Evolutionary conservation across 2,888 invertebrate genomes (phyloP), one percentile per base, ranked within the genome.

Genomic region (Tortrix viridana): DNA sequence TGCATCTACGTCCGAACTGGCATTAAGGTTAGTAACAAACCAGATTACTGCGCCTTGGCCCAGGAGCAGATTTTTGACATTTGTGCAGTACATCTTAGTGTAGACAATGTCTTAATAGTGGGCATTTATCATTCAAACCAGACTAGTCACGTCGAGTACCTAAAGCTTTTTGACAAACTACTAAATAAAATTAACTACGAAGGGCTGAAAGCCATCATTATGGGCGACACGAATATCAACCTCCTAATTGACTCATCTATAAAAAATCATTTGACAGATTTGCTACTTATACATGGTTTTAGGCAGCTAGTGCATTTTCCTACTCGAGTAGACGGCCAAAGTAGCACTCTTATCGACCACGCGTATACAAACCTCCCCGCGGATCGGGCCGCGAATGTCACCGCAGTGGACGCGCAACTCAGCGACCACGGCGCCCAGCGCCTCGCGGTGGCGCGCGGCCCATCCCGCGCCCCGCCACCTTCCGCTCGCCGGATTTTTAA

Each of bases 91-190:
- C 18, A 43, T 3, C 18, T 43, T 14, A 16, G 12, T 3, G 43
- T 3, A 6, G 43, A 43, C 0, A 16, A 43, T n/a, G 4, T 43
- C 6, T 43, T 53, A 16, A 23, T 53, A 5, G 53, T 53, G 4
- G 53, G 22, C 41, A 43, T 53, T 12, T 53, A 53, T 16, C 53
- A 53, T 18, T n/a, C n/a, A n/a, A n/a, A n/a, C n/a, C n/a, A n/a
- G n/a, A n/a, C n/a, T n/a, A n/a, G n/a, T n/a, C n/a, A n/a, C n/a
- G n/a, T n/a, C n/a, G n/a, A n/a, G n/a, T n/a, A n/a, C n/a, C n/a
- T n/a, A n/a, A n/a, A n/a, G 16, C n/a, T 23, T 12, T 53, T 53
- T 22, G 43, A 53, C 4, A 43, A 43, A n/a, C 9, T 43, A 23
- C n/a, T 53, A 9, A 43, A n/a, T 14, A 53, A 43, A 43, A 53